Percentiles rank a stretch among this genome's conserved stretches.
These are phyloP conservation scores for Eubucco bourcierii DNA, from an alignment of 2,113 vertebrate species.

Conservation along the genomic window DNA sequence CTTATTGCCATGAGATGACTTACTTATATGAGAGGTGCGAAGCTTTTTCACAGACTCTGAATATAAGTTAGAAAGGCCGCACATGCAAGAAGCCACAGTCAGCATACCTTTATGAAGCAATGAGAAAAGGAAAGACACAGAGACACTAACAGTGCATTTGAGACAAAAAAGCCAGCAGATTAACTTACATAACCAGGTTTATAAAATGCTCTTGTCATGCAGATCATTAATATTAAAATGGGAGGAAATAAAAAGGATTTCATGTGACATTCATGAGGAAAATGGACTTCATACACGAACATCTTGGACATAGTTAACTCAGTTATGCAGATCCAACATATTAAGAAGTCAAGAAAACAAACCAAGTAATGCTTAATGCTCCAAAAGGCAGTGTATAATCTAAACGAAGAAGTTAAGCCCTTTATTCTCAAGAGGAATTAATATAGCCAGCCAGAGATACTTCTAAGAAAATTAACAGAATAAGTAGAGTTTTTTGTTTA, in stretches of 20 bases:
- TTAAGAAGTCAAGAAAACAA: not conserved
- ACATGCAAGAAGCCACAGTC: slow-evolving; percentile 84
- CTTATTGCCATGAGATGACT: slow-evolving; percentile 77
- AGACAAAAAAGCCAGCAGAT: slow-evolving; percentile 61
- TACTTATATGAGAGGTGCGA: slow-evolving; percentile 87
- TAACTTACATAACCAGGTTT: not conserved
- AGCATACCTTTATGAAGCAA: slow-evolving; percentile 86
- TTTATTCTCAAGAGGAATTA: not conserved
- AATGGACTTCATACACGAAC: not conserved
- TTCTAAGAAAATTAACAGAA: not conserved
- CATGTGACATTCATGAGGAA: not conserved
- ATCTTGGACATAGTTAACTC: not conserved
- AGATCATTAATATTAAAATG: not conserved
- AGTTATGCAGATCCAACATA: not conserved
- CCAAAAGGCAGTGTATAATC: not conserved
- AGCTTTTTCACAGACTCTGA: slow-evolving; percentile 93
- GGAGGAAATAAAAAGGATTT: not conserved
- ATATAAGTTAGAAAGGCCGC: slow-evolving; percentile 79
- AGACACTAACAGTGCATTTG: slow-evolving; percentile 73
- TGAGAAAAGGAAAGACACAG: slow-evolving; percentile 77
- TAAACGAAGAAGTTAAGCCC: not conserved
- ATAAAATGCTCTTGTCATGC: slow-evolving; percentile 38
- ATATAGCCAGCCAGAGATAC: not conserved
- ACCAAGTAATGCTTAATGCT: not conserved
- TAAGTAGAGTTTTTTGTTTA: not conserved